Evolutionary conservation across 2,888 invertebrate genomes (phyloP).

Genomic region (Meteorus colon): DNA sequence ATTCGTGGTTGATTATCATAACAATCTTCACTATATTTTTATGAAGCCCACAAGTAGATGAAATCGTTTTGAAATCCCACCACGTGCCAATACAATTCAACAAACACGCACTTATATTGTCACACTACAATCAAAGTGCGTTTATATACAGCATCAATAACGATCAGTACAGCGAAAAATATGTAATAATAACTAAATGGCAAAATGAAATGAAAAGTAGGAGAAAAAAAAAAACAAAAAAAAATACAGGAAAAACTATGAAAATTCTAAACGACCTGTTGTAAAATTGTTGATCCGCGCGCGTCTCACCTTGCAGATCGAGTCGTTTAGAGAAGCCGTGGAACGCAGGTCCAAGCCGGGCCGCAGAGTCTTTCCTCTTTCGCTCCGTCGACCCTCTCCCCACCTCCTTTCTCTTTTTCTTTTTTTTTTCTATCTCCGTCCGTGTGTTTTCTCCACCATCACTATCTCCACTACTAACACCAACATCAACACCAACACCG

Average conservation of each 20-base stretch:
- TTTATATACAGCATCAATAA: not conserved
- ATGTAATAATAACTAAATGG: not conserved
- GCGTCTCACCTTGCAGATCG: slow-evolving; percentile 73
- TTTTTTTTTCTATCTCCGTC: not conserved
- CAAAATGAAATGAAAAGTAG: not conserved
- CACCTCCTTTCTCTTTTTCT: slow-evolving; percentile 12
- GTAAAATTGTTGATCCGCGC: slow-evolving; percentile 62
- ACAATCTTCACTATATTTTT: not conserved
- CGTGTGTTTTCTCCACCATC: slow-evolving; percentile 3
- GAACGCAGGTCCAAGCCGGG: slow-evolving; percentile 70
- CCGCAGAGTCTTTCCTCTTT: slow-evolving; percentile 46
- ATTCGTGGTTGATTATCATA: not conserved
- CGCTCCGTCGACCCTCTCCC: slow-evolving; percentile 26
- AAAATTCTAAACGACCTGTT: slow-evolving; percentile 12
- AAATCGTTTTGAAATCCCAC: not conserved
- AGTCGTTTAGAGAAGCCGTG: slow-evolving; percentile 70
- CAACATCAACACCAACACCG: slow-evolving; percentile 50
- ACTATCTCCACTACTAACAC: slow-evolving; percentile 25
- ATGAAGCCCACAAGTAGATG: not conserved
- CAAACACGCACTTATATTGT: not conserved
- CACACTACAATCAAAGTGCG: not conserved
- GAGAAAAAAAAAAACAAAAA: too few species aligned
- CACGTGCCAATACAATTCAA: not conserved
- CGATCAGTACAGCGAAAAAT: not conserved
- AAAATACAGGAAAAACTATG: too few species aligned